These are phyloP conservation scores for Leptocoma aspasia DNA, from an alignment of 2,113 vertebrate genomes.

Conservation along the genomic window DNA sequence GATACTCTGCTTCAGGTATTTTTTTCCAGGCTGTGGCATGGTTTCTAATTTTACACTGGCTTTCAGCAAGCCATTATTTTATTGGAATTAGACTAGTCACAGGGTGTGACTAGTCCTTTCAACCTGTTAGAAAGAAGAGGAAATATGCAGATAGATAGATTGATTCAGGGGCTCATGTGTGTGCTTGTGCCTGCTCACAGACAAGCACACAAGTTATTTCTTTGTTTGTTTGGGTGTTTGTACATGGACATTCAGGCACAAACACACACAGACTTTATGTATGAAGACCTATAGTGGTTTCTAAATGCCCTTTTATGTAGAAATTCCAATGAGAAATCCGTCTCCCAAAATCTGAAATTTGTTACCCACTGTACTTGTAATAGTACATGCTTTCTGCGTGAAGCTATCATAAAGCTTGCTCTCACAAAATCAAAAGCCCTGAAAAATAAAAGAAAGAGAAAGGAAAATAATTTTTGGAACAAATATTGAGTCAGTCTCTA, in stretches of 20 bases:
- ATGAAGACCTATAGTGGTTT: not conserved
- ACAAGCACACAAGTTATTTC: not conserved
- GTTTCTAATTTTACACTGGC: constrained; percentile 14
- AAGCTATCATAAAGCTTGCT: not conserved
- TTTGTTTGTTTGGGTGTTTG: not conserved
- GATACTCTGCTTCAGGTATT: not conserved
- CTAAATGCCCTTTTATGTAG: not conserved
- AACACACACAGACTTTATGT: fast-evolving
- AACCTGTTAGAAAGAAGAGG: not conserved
- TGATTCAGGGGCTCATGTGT: fast-evolving
- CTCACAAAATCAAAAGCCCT: not conserved
- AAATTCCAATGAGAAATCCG: not conserved
- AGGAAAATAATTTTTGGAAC: not conserved
- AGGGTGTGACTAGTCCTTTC: not conserved
- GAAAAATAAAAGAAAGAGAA: not conserved
- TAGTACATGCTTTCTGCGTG: not conserved
- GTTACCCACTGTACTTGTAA: not conserved
- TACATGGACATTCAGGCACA: not conserved
- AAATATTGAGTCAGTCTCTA: not conserved
- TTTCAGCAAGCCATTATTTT: constrained; percentile 20
- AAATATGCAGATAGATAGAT: not conserved
- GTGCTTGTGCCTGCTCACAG: fast-evolving
- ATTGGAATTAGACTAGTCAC: not conserved
- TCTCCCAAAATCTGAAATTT: not conserved
- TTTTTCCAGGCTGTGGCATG: not conserved